Base-by-base conservation (phyloP, 2,888 invertebrate species). In the Oscheius sp. region DNA sequence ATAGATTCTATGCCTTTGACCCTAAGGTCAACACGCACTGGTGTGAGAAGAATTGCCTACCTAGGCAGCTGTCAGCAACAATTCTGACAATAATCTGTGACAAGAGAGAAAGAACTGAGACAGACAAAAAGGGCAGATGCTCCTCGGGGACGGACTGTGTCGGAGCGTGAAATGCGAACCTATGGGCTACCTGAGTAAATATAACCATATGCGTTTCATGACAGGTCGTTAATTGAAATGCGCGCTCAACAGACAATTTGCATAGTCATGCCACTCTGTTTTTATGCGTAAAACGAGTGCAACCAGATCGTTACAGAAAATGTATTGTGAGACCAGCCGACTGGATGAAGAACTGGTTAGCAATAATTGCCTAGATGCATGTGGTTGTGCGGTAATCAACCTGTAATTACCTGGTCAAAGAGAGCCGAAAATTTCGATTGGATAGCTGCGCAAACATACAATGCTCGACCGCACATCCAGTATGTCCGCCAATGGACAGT, bases 141-240 rank as follows among this genome's bases (percentile, higher is more conserved):
- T 35, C 58, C 13, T n/a, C 7, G 21, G 12, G 61, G n/a, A n/a
- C 29, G n/a, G 52, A 66, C 66, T 35, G 66, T 66, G 35, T 46
- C 49, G 21, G 66, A 49, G 35, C 25, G 35, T 49, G 66, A 52
- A 66, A 66, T 66, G 66, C 52, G 66, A 66, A 52, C 52, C 49
- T n/a, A 49, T 52, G 56, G 64, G 69, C 55, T 69, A 69, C 69
- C 69, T 69, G 69, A 69, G 69, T 69, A 69, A 69, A 69, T 69
- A 69, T 21, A 69, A 45, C 69, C 55, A 41, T 69, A 69, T 69
- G 69, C 69, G 43, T 69, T 55, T 69, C 56, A 69, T 25, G 66
- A 66, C 49, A 29, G 52, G 66, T 52, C 66, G 52, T 35, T 66
- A 66, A 66, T 66, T 66, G 66, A 66, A 66, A 66, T 66, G 66